These are phyloP conservation scores for Flabesymbios commensalis DNA, from an alignment of 2,888 invertebrate species.

Conservation along the genomic window DNA sequence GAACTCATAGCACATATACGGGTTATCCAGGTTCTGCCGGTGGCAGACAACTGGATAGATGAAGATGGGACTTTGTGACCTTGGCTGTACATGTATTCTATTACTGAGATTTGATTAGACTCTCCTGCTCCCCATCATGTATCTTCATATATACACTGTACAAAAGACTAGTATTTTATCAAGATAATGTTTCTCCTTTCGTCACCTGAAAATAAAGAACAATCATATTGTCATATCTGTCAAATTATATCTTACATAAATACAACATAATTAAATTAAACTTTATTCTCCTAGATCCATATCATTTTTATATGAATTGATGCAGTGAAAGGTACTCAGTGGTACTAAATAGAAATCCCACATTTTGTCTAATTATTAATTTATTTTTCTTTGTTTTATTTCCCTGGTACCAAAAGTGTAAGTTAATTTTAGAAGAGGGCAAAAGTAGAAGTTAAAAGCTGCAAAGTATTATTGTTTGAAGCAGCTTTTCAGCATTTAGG, in stretches of 20 bases:
- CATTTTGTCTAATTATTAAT: neutral
- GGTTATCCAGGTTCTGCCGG: too few species aligned
- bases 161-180: neutral
- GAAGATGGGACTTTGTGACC: too few species aligned
- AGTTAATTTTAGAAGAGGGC: too few species aligned
- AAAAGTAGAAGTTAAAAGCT: neutral
- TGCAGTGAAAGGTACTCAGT: neutral
- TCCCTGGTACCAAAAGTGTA: neutral
- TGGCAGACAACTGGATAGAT: too few species aligned
- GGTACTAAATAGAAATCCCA: neutral
- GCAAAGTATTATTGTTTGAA: too few species aligned
- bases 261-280: too few species aligned
- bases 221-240: neutral
- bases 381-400: neutral
- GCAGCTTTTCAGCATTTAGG: too few species aligned
- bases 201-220: conserved; percentile 19
- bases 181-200: conserved; percentile 26
- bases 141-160: neutral
- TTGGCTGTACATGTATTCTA: too few species aligned
- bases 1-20: too few species aligned
- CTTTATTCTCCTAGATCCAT: too few species aligned
- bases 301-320: too few species aligned
- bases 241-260: conserved; percentile 1
- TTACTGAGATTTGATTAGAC: too few species aligned
- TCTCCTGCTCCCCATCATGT: neutral